phyloP scores from a whole-genome alignment of 1,140 invertebrate genomes.

The Phortica variegata region DNA sequence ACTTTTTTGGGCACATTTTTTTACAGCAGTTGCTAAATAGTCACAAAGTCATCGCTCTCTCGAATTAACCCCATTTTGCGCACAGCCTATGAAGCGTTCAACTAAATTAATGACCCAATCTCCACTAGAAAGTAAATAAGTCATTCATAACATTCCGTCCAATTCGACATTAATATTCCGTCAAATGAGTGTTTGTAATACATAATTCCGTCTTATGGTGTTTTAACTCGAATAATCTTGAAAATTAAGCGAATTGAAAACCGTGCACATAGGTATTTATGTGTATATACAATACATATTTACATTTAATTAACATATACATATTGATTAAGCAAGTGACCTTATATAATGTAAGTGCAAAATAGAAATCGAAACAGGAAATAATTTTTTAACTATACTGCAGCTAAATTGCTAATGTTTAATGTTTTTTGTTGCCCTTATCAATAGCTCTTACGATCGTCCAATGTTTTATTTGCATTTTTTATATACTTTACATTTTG shows the following conservation, averaged over 20 bases:
- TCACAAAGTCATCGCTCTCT: too few species aligned
- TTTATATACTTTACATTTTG: too few species aligned
- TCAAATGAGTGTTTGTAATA: slow-evolving; percentile 5
- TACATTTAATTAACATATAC: slow-evolving; percentile 16
- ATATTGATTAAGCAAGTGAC: slow-evolving; percentile 36
- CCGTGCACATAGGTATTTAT: too few species aligned
- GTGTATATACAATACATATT: slow-evolving; percentile 1
- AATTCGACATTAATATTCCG: slow-evolving; percentile 24
- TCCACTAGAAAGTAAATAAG: slow-evolving; percentile 4
- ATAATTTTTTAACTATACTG: slow-evolving; percentile 28
- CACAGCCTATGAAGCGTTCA: slow-evolving; percentile 22
- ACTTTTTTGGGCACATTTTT: slow-evolving; percentile 37
- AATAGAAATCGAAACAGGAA: slow-evolving; percentile 7
- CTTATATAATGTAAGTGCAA: slow-evolving; percentile 45
- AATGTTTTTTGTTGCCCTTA: slow-evolving; percentile 17
- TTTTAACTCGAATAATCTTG: slow-evolving; percentile 2
- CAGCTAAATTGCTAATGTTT: slow-evolving; percentile 12
- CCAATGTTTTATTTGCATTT: slow-evolving; percentile 7
- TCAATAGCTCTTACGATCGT: slow-evolving; percentile 19
- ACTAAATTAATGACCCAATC: slow-evolving; percentile 19
- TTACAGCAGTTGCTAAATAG: neutral
- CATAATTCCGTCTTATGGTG: slow-evolving; percentile 26
- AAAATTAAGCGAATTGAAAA: slow-evolving; percentile 27
- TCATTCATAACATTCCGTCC: slow-evolving; percentile 24
- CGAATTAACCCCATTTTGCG: slow-evolving; percentile 2